These are phyloP conservation scores for Glareola pratincola DNA, from an alignment of 2,113 vertebrate genomes.

Conservation along the genomic window DNA sequence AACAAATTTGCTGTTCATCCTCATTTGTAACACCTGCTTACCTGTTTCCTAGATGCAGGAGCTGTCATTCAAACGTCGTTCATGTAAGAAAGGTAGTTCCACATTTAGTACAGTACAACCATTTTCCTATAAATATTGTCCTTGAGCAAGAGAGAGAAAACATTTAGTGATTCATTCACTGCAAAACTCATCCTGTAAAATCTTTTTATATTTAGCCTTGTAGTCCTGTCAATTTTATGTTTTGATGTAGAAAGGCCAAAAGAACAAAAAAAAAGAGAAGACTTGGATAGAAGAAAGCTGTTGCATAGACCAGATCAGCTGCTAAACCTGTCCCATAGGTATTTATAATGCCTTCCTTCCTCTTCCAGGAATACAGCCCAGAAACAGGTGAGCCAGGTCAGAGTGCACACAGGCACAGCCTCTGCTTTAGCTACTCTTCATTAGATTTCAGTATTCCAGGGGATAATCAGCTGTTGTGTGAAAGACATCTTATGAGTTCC, in stretches of 20 bases:
- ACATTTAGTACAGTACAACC: background rate
- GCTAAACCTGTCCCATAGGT: background rate
- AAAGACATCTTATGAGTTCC: background rate
- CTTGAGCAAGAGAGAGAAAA: background rate
- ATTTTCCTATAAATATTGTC: background rate
- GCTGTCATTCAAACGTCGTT: background rate
- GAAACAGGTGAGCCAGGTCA: background rate
- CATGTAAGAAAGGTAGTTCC: background rate
- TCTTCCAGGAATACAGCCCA: background rate
- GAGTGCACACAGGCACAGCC: background rate
- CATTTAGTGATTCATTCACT: background rate
- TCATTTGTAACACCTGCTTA: background rate
- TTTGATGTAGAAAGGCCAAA: background rate
- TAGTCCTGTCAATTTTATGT: background rate
- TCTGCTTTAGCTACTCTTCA: background rate
- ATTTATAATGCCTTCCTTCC: background rate
- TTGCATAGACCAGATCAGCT: background rate
- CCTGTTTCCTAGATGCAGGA: background rate
- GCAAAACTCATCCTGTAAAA: background rate
- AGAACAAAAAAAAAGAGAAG: background rate
- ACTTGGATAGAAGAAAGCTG: background rate
- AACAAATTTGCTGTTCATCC: background rate
- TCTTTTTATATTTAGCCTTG: background rate
- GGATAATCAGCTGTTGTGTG: background rate
- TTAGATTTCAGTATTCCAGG: background rate